Evolutionary conservation across 2,797 vertebrate genomes (phyloP).

Genomic region (Tadarida brasiliensis): DNA sequence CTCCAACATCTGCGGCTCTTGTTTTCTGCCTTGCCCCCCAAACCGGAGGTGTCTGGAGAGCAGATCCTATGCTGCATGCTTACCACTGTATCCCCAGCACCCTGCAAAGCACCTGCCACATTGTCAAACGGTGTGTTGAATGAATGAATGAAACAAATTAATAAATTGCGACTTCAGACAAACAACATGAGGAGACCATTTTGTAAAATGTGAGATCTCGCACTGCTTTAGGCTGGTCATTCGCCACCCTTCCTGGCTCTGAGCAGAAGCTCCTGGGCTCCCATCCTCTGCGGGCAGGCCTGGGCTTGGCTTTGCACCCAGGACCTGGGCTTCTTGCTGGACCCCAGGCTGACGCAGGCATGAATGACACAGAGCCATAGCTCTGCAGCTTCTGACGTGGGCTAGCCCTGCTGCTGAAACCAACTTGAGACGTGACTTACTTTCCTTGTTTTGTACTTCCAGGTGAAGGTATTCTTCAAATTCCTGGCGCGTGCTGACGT

Average conservation of each 20-base stretch:
- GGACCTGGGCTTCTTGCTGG: neutral
- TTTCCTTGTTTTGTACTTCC: constrained; percentile 85
- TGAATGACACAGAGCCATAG: neutral
- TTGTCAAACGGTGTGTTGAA: neutral
- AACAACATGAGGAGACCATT: neutral
- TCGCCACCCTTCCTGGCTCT: neutral
- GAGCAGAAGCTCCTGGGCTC: neutral
- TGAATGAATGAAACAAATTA: neutral
- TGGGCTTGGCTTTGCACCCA: neutral
- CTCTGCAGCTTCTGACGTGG: neutral
- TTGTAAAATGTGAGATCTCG: neutral
- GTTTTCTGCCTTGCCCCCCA: neutral
- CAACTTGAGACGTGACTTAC: constrained; percentile 77
- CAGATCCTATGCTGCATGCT: neutral
- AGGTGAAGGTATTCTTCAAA: constrained; percentile 83
- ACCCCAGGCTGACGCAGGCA: neutral
- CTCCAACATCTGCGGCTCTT: neutral
- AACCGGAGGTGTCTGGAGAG: neutral
- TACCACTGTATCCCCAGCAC: neutral
- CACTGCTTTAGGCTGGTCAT: neutral
- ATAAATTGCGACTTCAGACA: neutral
- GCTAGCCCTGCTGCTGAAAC: neutral
- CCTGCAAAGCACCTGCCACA: neutral
- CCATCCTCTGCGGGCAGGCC: neutral
- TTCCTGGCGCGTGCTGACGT: neutral